Base-by-base conservation (phyloP, 2,888 invertebrate species). In the Halictus ligatus region DNA sequence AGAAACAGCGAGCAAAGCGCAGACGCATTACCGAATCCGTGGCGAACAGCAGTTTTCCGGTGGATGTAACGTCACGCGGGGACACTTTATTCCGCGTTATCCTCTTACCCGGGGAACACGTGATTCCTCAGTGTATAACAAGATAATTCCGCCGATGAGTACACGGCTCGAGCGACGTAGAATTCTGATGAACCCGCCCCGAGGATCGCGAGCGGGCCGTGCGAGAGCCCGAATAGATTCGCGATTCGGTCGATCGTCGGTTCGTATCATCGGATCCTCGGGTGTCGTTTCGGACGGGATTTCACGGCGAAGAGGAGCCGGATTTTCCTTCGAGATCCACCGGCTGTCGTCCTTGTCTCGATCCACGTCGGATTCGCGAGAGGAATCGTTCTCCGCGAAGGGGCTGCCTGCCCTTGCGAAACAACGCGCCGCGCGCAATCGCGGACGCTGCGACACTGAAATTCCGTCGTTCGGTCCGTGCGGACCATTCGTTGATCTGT, bases 311-410 rank as follows among this genome's bases (percentile, higher is more conserved):
- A 13, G 5, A 25, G 25, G 15, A 71, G 21, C 15, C 5, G 71
- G 35, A 78, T 78, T n/a, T 50, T 7, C 40, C 13, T 46, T 29
- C 4, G n/a, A 48, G 64, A 64, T 48, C 29, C 25, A 25, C 46
- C 77, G 29, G 21, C 71, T 0, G n/a, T 43, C 10, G 35, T 40
- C 10, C 12, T 25, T 25, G 71, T 21, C 71, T 40, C 40, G 7
- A 40, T 25, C 7, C 50, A 40, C 25, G 25, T n/a, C 10, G n/a
- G 12, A 35, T n/a, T 10, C 48, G 48, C 13, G 48, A n/a, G 25
- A 25, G 12, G 25, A 25, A 50, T 18, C 25, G 67, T 50, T 81
- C n/a, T 75, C 29, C 75, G 78, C 48, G 60, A 74, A 84, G 48
- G 43, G 74, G 12, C 29, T 40, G 54, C 75, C 35, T 50, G 35